These are phyloP conservation scores for Melanogrammus aeglefinus DNA, from an alignment of 2,797 vertebrate species.

Conservation along the genomic window DNA sequence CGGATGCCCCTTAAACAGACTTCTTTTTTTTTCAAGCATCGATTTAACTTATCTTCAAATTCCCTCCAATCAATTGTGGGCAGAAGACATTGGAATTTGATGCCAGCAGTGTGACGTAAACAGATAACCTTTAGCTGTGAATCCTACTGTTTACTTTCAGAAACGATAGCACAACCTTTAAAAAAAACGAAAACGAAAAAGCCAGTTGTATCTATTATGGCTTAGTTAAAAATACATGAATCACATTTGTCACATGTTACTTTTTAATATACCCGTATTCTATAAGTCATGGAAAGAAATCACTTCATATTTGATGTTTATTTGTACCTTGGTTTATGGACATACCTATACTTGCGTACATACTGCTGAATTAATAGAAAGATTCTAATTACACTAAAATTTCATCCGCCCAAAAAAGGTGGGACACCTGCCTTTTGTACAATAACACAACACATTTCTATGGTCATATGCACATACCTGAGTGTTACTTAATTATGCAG, in stretches of 20 bases:
- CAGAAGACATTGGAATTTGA: background rate
- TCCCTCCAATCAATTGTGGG: background rate
- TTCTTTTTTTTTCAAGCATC: background rate
- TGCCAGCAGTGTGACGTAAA: background rate
- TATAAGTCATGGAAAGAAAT: slow-evolving; percentile 57
- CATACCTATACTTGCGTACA: slow-evolving; percentile 60
- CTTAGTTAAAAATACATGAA: background rate
- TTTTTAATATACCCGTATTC: slow-evolving; percentile 20
- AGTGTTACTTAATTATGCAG: slow-evolving; percentile 82
- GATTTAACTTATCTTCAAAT: background rate
- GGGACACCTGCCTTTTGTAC: slow-evolving; percentile 67
- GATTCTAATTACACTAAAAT: slow-evolving; percentile 69
- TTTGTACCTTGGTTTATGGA: slow-evolving; percentile 68
- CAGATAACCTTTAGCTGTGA: background rate
- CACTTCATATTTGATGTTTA: slow-evolving; percentile 70
- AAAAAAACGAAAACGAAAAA: background rate
- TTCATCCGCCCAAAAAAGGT: slow-evolving; percentile 67
- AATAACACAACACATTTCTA: slow-evolving; percentile 77
- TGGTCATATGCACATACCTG: slow-evolving; percentile 87
- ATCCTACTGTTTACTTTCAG: background rate
- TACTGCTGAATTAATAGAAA: slow-evolving; percentile 72
- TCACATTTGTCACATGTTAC: background rate
- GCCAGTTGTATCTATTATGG: background rate
- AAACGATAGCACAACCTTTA: background rate
- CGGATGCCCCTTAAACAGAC: background rate